Percentiles rank a stretch among this genome's conserved stretches.
Conservation (phyloP, 2,888 invertebrate species). For the Colletes collaris region DNA sequence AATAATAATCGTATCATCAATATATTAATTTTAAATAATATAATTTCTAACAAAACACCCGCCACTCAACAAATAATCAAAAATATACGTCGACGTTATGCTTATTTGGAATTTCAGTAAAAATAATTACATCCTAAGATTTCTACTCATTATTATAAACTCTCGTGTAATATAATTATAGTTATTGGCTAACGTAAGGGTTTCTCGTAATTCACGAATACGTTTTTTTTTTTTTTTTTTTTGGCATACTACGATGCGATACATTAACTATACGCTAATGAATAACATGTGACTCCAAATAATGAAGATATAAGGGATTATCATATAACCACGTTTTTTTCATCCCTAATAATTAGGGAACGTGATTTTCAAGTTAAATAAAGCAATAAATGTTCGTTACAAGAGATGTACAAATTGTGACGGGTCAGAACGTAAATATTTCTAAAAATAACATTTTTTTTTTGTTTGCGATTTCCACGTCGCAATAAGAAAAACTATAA, state of each 20-base stretch:
- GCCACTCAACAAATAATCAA: slow-evolving; percentile 74
- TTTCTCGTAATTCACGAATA: slow-evolving; percentile 48
- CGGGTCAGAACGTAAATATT: slow-evolving; percentile 51
- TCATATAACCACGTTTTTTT: slow-evolving; percentile 55
- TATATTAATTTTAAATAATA: slow-evolving; percentile 83
- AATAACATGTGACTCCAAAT: slow-evolving; percentile 65
- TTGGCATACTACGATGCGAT: slow-evolving; percentile 69
- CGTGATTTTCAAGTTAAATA: slow-evolving; percentile 49
- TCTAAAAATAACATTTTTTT: slow-evolving; percentile 13
- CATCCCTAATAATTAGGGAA: slow-evolving; percentile 52
- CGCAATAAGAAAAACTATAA: slow-evolving; percentile 28
- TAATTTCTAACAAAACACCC: slow-evolving; percentile 81
- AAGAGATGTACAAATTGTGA: slow-evolving; percentile 51
- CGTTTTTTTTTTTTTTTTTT: slow-evolving; percentile 50
- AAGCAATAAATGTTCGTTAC: slow-evolving; percentile 29
- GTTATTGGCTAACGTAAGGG: slow-evolving; percentile 49
- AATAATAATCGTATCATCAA: slow-evolving; percentile 79
- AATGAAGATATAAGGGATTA: slow-evolving; percentile 56
- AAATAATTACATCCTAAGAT: slow-evolving; percentile 62
- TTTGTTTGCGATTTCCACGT: slow-evolving; percentile 3
- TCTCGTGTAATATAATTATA: slow-evolving; percentile 55
- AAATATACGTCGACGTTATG: slow-evolving; percentile 74
- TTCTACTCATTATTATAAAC: slow-evolving; percentile 65
- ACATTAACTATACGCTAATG: slow-evolving; percentile 63
- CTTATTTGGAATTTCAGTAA: slow-evolving; percentile 57